phyloP scores from a whole-genome alignment of 1,140 invertebrate species.

The Drosophila busckii region DNA sequence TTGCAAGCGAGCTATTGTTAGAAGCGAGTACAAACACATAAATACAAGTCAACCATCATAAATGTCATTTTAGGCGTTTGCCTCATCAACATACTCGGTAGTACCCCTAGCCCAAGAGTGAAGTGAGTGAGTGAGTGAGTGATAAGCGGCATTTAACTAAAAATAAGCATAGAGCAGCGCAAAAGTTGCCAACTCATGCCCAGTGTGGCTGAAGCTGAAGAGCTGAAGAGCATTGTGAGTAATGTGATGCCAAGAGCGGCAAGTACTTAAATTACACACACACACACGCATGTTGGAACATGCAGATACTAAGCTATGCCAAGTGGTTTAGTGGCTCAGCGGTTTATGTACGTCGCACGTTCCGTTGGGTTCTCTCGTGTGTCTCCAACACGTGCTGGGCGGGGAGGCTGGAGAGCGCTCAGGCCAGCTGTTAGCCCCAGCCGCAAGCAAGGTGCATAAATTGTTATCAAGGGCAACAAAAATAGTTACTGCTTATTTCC shows the following conservation, averaged over 20 bases:
- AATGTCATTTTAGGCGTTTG: conserved; percentile 53
- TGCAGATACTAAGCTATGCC: conserved; percentile 1
- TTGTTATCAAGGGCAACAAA: not conserved
- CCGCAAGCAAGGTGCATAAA: not conserved
- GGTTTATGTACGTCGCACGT: too few species aligned
- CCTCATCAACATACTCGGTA: conserved; percentile 1
- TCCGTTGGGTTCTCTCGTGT: too few species aligned
- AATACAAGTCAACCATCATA: conserved; percentile 62
- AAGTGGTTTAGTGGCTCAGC: conserved; percentile 2
- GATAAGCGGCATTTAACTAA: conserved; percentile 48
- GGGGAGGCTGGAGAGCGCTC: too few species aligned
- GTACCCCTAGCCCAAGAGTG: not conserved
- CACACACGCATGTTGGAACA: not conserved
- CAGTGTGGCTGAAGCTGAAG: conserved; percentile 2
- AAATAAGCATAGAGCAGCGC: conserved; percentile 25
- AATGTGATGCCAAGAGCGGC: conserved; percentile 29
- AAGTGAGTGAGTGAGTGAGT: conserved; percentile 6
- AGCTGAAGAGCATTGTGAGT: conserved; percentile 21
- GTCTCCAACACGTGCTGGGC: conserved; percentile 23
- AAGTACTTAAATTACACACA: conserved; percentile 19
- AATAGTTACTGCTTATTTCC: not conserved
- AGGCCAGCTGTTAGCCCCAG: too few species aligned
- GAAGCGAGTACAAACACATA: conserved; percentile 51
- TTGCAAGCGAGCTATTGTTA: conserved; percentile 22
- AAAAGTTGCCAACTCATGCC: conserved; percentile 35